Evolutionary conservation across 2,888 invertebrate species (phyloP).

Genomic region (Desoria tigrina): DNA sequence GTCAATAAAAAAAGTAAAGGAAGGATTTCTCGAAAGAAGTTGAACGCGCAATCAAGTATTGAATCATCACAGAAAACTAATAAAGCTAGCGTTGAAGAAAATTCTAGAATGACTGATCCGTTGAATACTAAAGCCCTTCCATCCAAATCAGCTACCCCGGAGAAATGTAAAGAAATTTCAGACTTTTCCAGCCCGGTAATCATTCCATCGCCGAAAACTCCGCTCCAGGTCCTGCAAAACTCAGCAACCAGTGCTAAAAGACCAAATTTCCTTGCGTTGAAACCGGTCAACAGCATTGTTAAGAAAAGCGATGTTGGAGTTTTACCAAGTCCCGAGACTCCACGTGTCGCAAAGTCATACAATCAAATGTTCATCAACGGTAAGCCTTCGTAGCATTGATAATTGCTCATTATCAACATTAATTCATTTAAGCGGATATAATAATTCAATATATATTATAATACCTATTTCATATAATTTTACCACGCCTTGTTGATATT

Average conservation of each 20-base stretch:
- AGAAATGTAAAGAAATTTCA: too few species aligned
- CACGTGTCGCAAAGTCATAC: slow-evolving; percentile 83
- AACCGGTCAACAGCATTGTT: slow-evolving; percentile 43
- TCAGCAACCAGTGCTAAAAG: slow-evolving; percentile 36
- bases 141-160: too few species aligned
- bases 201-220: neutral
- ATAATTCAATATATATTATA: slow-evolving; percentile 17
- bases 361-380: slow-evolving; percentile 86
- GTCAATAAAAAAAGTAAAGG: too few species aligned
- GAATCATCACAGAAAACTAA: too few species aligned
- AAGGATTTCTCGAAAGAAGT: too few species aligned
- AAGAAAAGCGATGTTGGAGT: slow-evolving; percentile 57
- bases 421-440: too few species aligned
- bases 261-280: slow-evolving; percentile 51
- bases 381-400: slow-evolving; percentile 58
- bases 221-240: slow-evolving; percentile 27
- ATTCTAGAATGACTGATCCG: too few species aligned
- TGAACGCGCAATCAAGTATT: too few species aligned
- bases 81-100: too few species aligned
- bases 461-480: neutral
- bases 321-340: slow-evolving; percentile 86
- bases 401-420: slow-evolving; percentile 4
- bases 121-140: too few species aligned
- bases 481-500: slow-evolving; percentile 16
- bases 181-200: too few species aligned